Percentiles rank a stretch among this genome's conserved stretches.
Conservation (phyloP, 1,140 invertebrate genomes). For the Parapsyche elsis region DNA sequence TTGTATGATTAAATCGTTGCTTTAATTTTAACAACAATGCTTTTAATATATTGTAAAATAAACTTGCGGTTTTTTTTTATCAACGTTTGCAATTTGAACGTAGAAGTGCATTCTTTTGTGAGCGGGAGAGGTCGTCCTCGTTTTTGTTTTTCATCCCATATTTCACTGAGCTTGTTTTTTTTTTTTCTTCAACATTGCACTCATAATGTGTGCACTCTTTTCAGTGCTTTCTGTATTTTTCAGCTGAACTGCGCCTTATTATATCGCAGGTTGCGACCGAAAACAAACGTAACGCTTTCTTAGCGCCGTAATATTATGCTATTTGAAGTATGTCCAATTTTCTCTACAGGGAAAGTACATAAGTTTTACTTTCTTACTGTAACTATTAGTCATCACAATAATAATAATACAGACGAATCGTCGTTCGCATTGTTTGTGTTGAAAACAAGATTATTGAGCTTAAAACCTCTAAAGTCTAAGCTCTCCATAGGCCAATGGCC, state of each 20-base stretch:
- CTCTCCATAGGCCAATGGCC: slow-evolving; percentile 14
- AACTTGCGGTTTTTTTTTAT: neutral
- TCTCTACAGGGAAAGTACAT: no score
- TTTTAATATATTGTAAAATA: no score
- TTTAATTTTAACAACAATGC: no score
- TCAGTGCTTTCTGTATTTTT: neutral
- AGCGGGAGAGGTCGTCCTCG: slow-evolving; percentile 12
- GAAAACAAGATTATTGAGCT: slow-evolving; percentile 9
- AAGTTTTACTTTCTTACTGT: no score
- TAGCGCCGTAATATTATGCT: no score
- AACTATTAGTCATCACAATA: no score
- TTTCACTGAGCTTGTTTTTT: neutral
- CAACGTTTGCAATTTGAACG: neutral
- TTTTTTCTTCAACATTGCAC: neutral
- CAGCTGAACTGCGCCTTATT: neutral
- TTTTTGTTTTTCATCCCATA: slow-evolving; percentile 12
- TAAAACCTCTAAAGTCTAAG: slow-evolving; percentile 4
- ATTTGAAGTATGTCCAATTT: no score
- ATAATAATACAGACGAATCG: no score
- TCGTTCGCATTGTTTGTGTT: no score
- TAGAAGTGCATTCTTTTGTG: slow-evolving; percentile 23
- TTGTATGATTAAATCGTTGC: no score
- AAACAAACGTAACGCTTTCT: neutral
- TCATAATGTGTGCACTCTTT: neutral
- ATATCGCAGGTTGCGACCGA: neutral